Conservation (phyloP, 2,113 vertebrate genomes). For the Trichomycterus rosablanca region DNA sequence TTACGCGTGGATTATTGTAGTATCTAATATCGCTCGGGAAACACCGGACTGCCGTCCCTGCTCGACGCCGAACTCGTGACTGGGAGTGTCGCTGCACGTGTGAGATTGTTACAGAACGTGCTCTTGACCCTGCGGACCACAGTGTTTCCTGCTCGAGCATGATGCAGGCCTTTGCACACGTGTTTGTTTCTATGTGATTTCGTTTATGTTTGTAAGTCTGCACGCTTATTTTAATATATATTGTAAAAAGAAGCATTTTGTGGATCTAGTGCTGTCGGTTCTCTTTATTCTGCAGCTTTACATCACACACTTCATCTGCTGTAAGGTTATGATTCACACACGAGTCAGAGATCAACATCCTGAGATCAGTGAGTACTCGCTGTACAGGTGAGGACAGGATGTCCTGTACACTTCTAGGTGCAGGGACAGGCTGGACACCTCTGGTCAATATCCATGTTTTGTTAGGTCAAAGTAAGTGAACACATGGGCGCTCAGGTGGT, state of each 20-base stretch:
- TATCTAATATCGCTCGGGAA: not conserved
- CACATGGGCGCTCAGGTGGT: no score
- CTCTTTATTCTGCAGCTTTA: conserved; percentile 4
- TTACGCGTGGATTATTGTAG: not conserved
- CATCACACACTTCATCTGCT: conserved; percentile 24
- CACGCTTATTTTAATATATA: conserved; percentile 19
- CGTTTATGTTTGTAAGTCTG: conserved; percentile 4
- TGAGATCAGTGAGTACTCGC: no score
- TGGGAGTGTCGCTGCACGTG: not conserved
- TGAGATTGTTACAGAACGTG: conserved; percentile 23
- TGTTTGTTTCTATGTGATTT: conserved; percentile 4
- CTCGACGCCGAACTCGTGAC: not conserved
- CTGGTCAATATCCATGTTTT: no score
- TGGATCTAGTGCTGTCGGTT: not conserved
- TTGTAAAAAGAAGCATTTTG: conserved; percentile 41
- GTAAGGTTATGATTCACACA: conserved; percentile 2
- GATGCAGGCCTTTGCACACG: conserved; percentile 21
- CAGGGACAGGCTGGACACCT: no score
- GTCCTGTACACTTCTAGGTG: no score
- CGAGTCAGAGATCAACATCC: no score
- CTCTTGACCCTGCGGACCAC: conserved; percentile 21
- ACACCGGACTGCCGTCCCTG: not conserved
- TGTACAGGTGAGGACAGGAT: no score
- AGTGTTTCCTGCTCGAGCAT: conserved; percentile 31
- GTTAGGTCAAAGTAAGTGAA: no score